Conservation (phyloP, 1,140 invertebrate species). For the Drosophila kanapiae region DNA sequence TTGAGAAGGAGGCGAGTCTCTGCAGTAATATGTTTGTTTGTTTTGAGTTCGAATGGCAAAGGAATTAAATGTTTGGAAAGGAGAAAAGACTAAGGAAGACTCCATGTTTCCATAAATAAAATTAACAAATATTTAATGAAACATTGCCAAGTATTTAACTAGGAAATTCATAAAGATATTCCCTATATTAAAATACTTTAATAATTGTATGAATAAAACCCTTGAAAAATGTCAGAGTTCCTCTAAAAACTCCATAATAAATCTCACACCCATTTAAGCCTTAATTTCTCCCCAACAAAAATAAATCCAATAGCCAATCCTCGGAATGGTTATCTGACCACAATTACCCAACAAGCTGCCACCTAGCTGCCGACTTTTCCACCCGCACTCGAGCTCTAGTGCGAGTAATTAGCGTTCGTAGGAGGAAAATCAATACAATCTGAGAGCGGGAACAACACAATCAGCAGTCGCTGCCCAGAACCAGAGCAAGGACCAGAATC, state of each 20-base stretch:
- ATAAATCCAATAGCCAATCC: conserved; percentile 3
- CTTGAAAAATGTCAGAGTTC: no score
- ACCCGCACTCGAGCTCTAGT: neutral
- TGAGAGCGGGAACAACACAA: conserved; percentile 32
- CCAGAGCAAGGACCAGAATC: conserved; percentile 6
- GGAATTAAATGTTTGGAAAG: neutral
- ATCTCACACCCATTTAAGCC: conserved; percentile 1
- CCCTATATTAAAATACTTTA: no score
- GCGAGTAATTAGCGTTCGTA: conserved; percentile 35
- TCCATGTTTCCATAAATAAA: no score
- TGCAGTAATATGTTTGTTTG: neutral
- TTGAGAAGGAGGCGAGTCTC: neutral
- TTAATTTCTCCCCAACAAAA: neutral
- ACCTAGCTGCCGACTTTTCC: conserved; percentile 13
- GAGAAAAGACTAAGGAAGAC: neutral
- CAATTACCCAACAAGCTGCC: conserved; percentile 26
- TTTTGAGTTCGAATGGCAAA: neutral
- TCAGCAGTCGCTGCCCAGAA: conserved; percentile 12
- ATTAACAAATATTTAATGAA: neutral
- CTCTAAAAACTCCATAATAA: no score
- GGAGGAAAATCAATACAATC: conserved; percentile 49
- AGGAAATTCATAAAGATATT: neutral
- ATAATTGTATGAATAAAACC: neutral
- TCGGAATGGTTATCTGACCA: conserved; percentile 20
- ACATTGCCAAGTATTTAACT: neutral